Evolutionary conservation across 2,888 invertebrate species (phyloP).

Genomic region (Cordilura impudica): DNA sequence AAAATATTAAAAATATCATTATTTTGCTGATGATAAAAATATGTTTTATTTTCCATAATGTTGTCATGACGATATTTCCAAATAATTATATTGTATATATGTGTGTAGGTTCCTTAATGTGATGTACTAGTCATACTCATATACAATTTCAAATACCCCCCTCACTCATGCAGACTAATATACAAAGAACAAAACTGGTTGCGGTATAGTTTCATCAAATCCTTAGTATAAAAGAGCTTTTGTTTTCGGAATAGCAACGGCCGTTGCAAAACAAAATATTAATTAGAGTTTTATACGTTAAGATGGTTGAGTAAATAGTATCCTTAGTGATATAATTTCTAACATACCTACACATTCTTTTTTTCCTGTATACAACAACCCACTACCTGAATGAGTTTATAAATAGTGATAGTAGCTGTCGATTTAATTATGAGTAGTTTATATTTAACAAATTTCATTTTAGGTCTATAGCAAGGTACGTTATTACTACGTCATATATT

Average conservation of each 20-base stretch:
- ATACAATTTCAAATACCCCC: too few relatives aligned
- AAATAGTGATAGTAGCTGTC: too few relatives aligned
- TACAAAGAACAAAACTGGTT: not conserved
- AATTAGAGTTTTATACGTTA: not conserved
- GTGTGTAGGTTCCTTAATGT: not conserved
- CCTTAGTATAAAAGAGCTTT: not conserved
- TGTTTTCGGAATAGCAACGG: not conserved
- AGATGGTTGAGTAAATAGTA: conserved; percentile 17
- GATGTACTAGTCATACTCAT: not conserved
- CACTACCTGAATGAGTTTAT: not conserved
- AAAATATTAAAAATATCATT: too few relatives aligned
- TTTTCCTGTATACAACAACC: not conserved
- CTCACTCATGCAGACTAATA: too few relatives aligned
- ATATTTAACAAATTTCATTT: too few relatives aligned
- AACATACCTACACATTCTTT: not conserved
- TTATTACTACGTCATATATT: too few relatives aligned
- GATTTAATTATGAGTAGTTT: too few relatives aligned
- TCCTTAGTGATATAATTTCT: conserved; percentile 40
- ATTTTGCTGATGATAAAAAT: too few relatives aligned
- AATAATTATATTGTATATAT: too few relatives aligned
- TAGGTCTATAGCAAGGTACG: too few relatives aligned
- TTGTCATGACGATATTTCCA: too few relatives aligned
- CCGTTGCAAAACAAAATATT: not conserved
- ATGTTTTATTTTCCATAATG: too few relatives aligned
- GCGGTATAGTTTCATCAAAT: conserved; percentile 2